These are phyloP conservation scores for Drymodes brunneopygia DNA, from an alignment of 2,113 vertebrate species.

Conservation along the genomic window DNA sequence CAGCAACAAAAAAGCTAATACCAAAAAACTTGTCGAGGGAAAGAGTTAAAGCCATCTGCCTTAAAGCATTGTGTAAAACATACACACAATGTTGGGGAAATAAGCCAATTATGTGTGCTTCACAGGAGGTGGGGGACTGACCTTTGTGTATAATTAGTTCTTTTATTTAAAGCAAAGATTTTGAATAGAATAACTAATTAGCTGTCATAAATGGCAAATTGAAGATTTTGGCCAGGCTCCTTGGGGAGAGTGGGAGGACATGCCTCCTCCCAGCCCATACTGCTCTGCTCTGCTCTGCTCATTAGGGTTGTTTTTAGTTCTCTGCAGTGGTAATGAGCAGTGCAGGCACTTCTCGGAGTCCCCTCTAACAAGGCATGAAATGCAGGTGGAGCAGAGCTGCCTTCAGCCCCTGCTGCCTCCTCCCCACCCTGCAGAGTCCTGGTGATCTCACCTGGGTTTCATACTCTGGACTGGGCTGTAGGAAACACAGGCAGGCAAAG, in stretches of 20 bases:
- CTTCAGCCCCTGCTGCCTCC: conserved; percentile 72
- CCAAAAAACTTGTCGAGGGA: conserved; percentile 29
- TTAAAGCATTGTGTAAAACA: conserved; percentile 79
- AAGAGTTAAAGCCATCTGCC: conserved; percentile 77
- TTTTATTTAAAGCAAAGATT: conserved; percentile 93
- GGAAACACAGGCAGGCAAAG: conserved; percentile 47
- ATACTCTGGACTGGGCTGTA: not conserved
- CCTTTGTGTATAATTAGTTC: conserved; percentile 92
- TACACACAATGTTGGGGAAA: conserved; percentile 74
- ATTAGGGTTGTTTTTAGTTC: conserved; percentile 86
- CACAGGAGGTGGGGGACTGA: conserved; percentile 81
- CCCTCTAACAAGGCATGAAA: conserved; percentile 84
- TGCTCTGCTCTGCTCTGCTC: conserved; percentile 70
- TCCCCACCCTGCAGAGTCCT: conserved; percentile 45
- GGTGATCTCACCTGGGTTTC: conserved; percentile 16
- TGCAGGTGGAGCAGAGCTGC: conserved; percentile 77
- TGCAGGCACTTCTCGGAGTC: conserved; percentile 76
- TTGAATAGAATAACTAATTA: conserved; percentile 93
- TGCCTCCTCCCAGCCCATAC: conserved; percentile 62
- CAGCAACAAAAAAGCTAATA: not conserved
- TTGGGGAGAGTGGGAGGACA: conserved; percentile 72
- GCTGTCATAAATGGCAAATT: conserved; percentile 92
- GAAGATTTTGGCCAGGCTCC: conserved; percentile 84
- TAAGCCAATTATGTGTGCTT: conserved; percentile 85
- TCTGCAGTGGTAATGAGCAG: conserved; percentile 79